Percentiles rank a stretch among this genome's conserved stretches.
phyloP scores from a whole-genome alignment of 2,797 vertebrate species.

The Xenentodon cancila region DNA sequence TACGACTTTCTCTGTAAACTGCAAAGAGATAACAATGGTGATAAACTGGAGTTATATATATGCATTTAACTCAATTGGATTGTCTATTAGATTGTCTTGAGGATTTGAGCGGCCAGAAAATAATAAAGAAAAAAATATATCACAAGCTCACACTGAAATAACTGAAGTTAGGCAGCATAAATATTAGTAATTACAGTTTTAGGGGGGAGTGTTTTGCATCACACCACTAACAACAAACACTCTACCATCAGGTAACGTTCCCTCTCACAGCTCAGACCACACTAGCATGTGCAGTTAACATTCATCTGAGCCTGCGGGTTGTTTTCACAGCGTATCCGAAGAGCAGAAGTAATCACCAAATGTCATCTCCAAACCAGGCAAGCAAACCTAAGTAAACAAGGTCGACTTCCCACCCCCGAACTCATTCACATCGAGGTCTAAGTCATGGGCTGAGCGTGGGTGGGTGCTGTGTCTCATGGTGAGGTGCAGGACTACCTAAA shows the following conservation, averaged over 20 bases:
- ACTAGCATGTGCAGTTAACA: constrained; percentile 5
- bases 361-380: constrained; percentile 66
- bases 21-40: no score
- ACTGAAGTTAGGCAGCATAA: constrained; percentile 34
- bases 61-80: no score
- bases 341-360: constrained; percentile 63
- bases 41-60: no score
- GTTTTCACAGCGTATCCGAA: constrained; percentile 61
- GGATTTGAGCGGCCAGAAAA: constrained; percentile 77
- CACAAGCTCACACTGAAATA: constrained; percentile 53
- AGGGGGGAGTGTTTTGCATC: constrained; percentile 28
- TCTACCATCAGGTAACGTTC: constrained; percentile 78
- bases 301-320: constrained; percentile 42
- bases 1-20: no score
- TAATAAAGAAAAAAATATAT: constrained; percentile 20
- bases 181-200: constrained; percentile 39
- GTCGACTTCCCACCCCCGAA: constrained; percentile 12
- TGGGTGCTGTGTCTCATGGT: constrained; percentile 39
- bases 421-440: constrained; percentile 1
- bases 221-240: constrained; percentile 63
- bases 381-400: constrained; percentile 67
- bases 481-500: constrained; percentile 43
- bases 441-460: constrained; percentile 14
- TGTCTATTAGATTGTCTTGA: not conserved
- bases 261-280: constrained; percentile 58